Conservation (phyloP, 2,888 invertebrate species). For the Pollenia griseotomentosa region DNA sequence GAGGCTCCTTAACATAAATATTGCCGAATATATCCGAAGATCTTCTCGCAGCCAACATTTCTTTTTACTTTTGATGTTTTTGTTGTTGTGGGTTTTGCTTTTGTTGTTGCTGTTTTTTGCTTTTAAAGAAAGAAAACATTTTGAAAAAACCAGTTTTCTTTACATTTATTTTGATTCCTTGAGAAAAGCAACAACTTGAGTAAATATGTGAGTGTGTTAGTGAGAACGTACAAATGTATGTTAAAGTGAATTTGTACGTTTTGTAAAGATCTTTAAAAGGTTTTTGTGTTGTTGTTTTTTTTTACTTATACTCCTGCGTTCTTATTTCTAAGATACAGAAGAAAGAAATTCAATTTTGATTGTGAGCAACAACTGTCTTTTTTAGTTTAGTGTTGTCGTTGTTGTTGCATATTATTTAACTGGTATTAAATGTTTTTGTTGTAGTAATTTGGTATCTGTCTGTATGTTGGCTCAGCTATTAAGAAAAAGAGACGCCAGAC, state of each 20-base stretch:
- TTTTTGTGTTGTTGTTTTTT: slow-evolving; percentile 13
- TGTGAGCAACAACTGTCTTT: slow-evolving; percentile 65
- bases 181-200: slow-evolving; percentile 14
- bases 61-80: background rate
- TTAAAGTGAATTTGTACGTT: background rate
- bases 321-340: slow-evolving; percentile 8
- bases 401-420: background rate
- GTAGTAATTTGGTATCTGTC: slow-evolving; percentile 14
- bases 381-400: slow-evolving; percentile 27
- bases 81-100: background rate
- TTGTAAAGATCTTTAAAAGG: slow-evolving; percentile 14
- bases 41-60: slow-evolving; percentile 24
- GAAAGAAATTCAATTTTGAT: slow-evolving; percentile 50
- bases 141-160: slow-evolving; percentile 62
- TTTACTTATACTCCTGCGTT: slow-evolving; percentile 29
- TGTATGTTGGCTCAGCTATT: slow-evolving; percentile 34
- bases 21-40: slow-evolving; percentile 70
- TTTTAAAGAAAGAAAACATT: slow-evolving; percentile 58
- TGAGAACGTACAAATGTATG: background rate
- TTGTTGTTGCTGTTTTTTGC: slow-evolving; percentile 2
- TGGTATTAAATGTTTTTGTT: slow-evolving; percentile 37
- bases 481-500: slow-evolving; percentile 12
- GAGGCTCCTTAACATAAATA: slow-evolving; percentile 65
- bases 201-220: background rate
- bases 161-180: slow-evolving; percentile 35